A percentile compares a stretch with the other conserved stretches of the same genome.
Evolutionary conservation across 2,113 vertebrate species (phyloP).

Genomic region (Rafetus swinhoei): DNA sequence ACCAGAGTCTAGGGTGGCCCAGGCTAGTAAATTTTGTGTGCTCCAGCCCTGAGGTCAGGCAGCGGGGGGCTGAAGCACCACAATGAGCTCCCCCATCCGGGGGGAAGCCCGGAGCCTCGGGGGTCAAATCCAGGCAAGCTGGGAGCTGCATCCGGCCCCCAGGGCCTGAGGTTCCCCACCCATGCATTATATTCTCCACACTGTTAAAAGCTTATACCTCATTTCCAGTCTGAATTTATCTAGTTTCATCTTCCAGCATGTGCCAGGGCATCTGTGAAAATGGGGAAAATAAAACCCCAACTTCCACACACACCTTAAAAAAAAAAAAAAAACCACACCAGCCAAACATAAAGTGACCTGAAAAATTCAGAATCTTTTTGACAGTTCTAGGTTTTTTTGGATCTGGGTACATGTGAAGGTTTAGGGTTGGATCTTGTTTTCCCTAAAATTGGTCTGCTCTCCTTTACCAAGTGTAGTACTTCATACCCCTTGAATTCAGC

Average conservation of each 20-base stretch:
- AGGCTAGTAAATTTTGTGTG: no score
- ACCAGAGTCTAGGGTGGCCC: no score
- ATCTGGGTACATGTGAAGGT: neutral
- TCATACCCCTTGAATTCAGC: constrained; percentile 19
- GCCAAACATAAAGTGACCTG: neutral
- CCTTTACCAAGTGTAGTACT: neutral
- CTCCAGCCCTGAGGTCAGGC: no score
- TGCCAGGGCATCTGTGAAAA: neutral
- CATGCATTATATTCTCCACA: neutral
- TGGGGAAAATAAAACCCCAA: neutral
- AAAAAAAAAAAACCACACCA: neutral
- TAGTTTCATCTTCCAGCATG: neutral
- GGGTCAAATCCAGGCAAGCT: no score
- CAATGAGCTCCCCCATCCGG: no score
- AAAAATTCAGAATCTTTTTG: neutral
- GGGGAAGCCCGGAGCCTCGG: no score
- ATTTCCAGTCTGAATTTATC: neutral
- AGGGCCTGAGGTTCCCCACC: no score
- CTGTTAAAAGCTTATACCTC: neutral
- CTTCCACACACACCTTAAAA: neutral
- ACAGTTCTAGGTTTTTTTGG: neutral
- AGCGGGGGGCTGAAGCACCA: no score
- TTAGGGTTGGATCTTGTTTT: neutral
- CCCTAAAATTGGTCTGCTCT: neutral
- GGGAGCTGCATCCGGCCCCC: no score